Evolutionary conservation across 2,888 invertebrate species (phyloP), one percentile per base, ranked within the genome.

Genomic region (Epinotia demarniana): DNA sequence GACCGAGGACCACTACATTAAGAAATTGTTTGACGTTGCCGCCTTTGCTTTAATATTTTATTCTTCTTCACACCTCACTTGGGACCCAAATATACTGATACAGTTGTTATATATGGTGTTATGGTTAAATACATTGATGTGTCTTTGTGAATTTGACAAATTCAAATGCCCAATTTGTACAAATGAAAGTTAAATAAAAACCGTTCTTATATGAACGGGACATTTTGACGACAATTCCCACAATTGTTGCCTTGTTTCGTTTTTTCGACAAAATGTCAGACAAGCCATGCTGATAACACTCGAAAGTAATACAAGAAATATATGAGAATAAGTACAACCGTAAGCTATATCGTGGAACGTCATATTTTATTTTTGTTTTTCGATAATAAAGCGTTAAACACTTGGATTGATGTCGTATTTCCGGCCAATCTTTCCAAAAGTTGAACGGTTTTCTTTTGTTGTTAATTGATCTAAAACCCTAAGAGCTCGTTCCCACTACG

Each of bases 21-120:
- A 80, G 73, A 77, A 73, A 68, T 73, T 72, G 63, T 79, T 79
- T 78, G 78, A 78, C 78, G 78, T 70, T 67, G 77, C 68, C 60
- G 68, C 27, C 33, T 39, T 63, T 76, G 55, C 46, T 55, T 19
- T 57, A n/a, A 58, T 13, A 27, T 60, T 19, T 23, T 33, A 61
- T 61, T n/a, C 53, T 43, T 58, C 43, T 57, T 43, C 2, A n/a
- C 55, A 43, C 33, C 12, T 66, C 4, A 11, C 27, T 19, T 13
- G 11, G 49, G 3, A 8, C 9, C 6, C 16, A 33, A 33, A 60
- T 27, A 13, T n/a, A 27, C 16, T 5, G 16, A 6, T 27, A 19
- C 16, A 60, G 16, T 2, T 2, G 49, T n/a, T n/a, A n/a, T n/a
- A n/a, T n/a, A n/a, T n/a, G n/a, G n/a, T n/a, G n/a, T 49, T 27